Percentiles rank a stretch among this genome's conserved stretches.
Conservation (phyloP, 2,113 vertebrate species). For the Cyanoliseus patagonus region DNA sequence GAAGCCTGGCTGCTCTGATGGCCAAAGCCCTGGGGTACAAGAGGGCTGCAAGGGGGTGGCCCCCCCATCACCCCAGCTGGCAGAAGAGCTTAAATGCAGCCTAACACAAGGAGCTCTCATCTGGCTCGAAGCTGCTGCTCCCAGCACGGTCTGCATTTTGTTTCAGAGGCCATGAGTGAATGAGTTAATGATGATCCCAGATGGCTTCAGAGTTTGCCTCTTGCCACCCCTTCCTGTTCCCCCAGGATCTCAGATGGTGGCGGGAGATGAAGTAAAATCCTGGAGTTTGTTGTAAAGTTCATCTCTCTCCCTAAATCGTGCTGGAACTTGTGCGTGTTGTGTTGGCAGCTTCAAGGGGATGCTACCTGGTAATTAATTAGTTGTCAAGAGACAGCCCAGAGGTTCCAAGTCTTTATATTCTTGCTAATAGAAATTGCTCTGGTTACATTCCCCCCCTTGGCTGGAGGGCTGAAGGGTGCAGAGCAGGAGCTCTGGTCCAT, state of each 20-base stretch:
- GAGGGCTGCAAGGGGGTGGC: background rate
- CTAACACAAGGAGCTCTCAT: background rate
- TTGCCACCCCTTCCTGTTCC: conserved; percentile 51
- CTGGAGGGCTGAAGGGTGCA: background rate
- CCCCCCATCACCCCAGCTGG: background rate
- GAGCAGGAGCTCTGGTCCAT: conserved; percentile 25
- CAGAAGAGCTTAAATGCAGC: background rate
- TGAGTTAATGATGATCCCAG: conserved; percentile 65
- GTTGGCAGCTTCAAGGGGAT: conserved; percentile 67
- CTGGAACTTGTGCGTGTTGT: conserved; percentile 61
- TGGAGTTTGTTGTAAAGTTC: conserved; percentile 66
- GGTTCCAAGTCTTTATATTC: conserved; percentile 61
- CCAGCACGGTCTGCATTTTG: background rate
- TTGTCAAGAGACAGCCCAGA: conserved; percentile 66
- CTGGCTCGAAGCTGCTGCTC: conserved; percentile 49
- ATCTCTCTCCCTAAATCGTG: conserved; percentile 41
- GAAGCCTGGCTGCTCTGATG: background rate
- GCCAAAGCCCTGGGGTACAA: background rate
- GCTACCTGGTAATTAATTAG: conserved; percentile 73
- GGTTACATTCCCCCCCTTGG: conserved; percentile 47
- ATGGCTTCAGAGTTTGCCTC: conserved; percentile 42
- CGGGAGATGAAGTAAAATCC: conserved; percentile 64
- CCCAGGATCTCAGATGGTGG: conserved; percentile 58
- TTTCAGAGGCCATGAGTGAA: conserved; percentile 27
- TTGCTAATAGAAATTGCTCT: conserved; percentile 64